A percentile compares a stretch with the other conserved stretches of the same genome.
Conservation (phyloP, 1,140 invertebrate genomes). For the Tetranychus urticae region DNA sequence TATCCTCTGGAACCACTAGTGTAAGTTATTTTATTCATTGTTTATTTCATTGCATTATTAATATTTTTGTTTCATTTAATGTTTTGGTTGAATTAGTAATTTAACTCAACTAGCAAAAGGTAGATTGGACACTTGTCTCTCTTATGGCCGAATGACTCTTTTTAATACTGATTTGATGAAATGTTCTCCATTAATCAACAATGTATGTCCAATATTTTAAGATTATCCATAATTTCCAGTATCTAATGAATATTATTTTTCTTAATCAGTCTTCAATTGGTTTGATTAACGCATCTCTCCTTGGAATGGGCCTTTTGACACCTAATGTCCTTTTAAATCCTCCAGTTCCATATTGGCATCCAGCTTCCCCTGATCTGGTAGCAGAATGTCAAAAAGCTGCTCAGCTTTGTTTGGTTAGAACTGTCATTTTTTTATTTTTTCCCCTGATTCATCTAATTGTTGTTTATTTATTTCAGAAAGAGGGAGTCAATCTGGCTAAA, state of each 20-base stretch:
- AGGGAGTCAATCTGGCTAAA: no score
- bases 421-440: no score
- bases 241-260: slow-evolving; percentile 14
- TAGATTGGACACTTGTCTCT: slow-evolving; percentile 42
- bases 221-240: neutral
- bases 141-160: slow-evolving; percentile 51
- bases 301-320: slow-evolving; percentile 55
- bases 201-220: slow-evolving; percentile 15
- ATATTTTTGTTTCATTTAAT: slow-evolving; percentile 4
- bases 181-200: slow-evolving; percentile 48
- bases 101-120: slow-evolving; percentile 39
- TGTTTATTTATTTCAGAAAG: no score
- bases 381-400: slow-evolving; percentile 21
- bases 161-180: slow-evolving; percentile 42
- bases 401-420: slow-evolving; percentile 18
- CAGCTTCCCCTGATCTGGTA: slow-evolving; percentile 40
- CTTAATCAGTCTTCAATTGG: slow-evolving; percentile 33
- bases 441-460: no score
- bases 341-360: slow-evolving; percentile 45
- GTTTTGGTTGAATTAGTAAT: slow-evolving; percentile 19
- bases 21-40: slow-evolving; percentile 11
- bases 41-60: neutral
- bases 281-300: slow-evolving; percentile 52
- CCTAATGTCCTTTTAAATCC: slow-evolving; percentile 19
- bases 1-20: slow-evolving; percentile 53